A percentile compares a stretch with the other conserved stretches of the same genome.
phyloP scores from a whole-genome alignment of 2,797 vertebrate species.

The Protonibea diacanthus region DNA sequence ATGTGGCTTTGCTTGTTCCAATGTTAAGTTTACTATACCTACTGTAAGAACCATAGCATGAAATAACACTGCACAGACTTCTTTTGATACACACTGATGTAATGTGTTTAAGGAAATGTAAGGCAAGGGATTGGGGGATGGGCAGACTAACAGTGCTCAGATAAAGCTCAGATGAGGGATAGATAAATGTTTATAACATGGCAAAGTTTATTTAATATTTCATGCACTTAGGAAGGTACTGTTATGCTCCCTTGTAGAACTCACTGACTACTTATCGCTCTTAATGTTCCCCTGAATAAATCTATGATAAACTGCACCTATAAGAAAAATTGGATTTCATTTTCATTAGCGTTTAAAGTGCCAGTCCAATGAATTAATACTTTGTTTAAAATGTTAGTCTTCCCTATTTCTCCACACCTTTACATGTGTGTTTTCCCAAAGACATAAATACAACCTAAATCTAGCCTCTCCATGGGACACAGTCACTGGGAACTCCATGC shows the following conservation, averaged over 20 bases:
- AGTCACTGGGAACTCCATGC: constrained; percentile 88
- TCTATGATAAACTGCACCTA: not conserved
- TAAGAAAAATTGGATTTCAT: not conserved
- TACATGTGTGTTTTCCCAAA: constrained; percentile 48
- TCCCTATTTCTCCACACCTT: constrained; percentile 10
- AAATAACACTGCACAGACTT: not conserved
- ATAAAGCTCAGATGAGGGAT: constrained; percentile 14
- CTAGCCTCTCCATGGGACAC: constrained; percentile 83
- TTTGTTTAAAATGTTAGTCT: not conserved
- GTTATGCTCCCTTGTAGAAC: not conserved
- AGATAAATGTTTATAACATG: constrained; percentile 23
- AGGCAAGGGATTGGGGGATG: constrained; percentile 9
- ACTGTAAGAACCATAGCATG: constrained; percentile 18
- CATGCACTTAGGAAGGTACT: not conserved
- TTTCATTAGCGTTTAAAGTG: not conserved
- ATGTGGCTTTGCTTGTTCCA: constrained; percentile 30
- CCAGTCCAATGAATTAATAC: not conserved
- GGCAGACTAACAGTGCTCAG: constrained; percentile 13
- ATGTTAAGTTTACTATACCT: constrained; percentile 23
- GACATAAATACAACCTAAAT: constrained; percentile 79
- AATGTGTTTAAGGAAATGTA: constrained; percentile 16
- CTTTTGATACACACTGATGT: constrained; percentile 11
- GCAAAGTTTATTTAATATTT: constrained; percentile 30
- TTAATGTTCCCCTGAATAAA: constrained; percentile 2
- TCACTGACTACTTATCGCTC: not conserved